Conservation (phyloP, 2,888 invertebrate genomes). For the Euplagia quadripunctaria region DNA sequence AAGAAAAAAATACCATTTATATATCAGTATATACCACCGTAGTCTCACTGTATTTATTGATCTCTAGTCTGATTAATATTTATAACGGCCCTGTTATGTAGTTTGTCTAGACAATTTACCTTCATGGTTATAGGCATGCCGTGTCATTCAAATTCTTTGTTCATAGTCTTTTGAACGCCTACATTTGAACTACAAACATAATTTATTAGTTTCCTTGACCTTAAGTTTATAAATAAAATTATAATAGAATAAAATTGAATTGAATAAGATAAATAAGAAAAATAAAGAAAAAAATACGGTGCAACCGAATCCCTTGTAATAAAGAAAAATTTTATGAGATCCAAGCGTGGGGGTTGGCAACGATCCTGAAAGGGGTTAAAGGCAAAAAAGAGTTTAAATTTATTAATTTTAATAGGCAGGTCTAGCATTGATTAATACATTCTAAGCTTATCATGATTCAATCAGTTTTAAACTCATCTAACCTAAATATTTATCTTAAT, state of each 20-base stretch:
- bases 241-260: too few relatives aligned
- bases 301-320: neutral
- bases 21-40: too few relatives aligned
- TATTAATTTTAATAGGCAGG: too few relatives aligned
- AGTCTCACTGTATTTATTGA: neutral
- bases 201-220: neutral
- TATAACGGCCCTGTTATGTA: neutral
- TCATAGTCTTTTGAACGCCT: slow-evolving; percentile 1
- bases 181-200: neutral
- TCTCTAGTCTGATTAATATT: neutral
- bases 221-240: neutral
- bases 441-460: neutral
- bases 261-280: too few relatives aligned
- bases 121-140: neutral
- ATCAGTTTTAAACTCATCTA: neutral
- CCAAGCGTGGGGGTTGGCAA: too few relatives aligned
- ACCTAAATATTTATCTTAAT: neutral
- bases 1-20: too few relatives aligned
- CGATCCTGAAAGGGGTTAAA: too few relatives aligned
- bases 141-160: neutral
- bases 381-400: too few relatives aligned
- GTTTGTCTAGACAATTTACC: neutral
- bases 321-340: too few relatives aligned
- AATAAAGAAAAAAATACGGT: too few relatives aligned
- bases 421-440: too few relatives aligned